Base-by-base conservation (phyloP, 2,113 vertebrate genomes). In the Amphiprion ocellaris region DNA sequence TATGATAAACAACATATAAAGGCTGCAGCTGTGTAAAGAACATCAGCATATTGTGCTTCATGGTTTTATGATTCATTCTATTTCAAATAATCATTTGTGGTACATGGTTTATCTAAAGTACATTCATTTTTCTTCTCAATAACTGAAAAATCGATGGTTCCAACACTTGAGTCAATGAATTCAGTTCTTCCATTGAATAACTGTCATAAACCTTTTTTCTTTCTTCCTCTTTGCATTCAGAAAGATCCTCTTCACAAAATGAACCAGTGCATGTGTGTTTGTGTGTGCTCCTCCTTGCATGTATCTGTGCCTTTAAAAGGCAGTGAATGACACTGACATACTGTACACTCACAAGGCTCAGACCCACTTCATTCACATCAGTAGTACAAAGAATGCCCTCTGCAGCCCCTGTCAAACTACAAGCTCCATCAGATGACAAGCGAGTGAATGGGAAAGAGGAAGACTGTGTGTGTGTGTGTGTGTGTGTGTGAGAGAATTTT, bases 361-460 rank as follows among this genome's bases (percentile, higher is more conserved):
- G 54, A 79, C 41, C 67, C n/a, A 47, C 56, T 62, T 67, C 63
- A 82, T 73, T 69, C 52, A 71, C 39, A 54, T 66, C 69, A 68
- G 54, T 69, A 56, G 56, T 66, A 66, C 55, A 83, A 69, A 77
- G 67, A 78, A 64, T 71, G 41, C 46, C 65, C 77, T 81, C 61
- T 77, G 76, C 10, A 61, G 39, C 85, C 79, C 30, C 55, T 83
- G 69, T 85, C 84, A 85, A 66, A 47, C 41, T 44, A 73, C 58
- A 52, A 67, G 71, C 87, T 67, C 78, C 56, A 53, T 70, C 70
- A 77, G 33, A 60, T 73, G 39, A 44, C 39, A 19, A 65, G 66
- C 37, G 12, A 1, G 10, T 61, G 77, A 74, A 78, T 67, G 61
- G 73, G 58, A 54, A 69, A 26, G 15, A 62, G 24, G 44, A 72